These are phyloP conservation scores for Trichomalopsis sarcophagae DNA, from an alignment of 1,140 invertebrate genomes.

Conservation along the genomic window DNA sequence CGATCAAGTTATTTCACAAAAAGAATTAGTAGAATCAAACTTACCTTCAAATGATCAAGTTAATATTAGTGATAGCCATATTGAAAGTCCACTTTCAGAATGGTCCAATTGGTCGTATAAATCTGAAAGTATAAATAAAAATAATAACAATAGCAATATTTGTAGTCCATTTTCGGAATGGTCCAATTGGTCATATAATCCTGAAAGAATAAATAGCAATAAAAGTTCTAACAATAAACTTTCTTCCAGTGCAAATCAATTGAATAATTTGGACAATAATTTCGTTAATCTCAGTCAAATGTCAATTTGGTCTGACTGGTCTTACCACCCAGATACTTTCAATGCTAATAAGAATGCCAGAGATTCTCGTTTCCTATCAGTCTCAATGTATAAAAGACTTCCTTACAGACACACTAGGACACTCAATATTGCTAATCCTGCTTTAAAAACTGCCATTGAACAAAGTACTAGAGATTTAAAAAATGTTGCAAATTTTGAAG, in stretches of 20 bases:
- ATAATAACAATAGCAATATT: slow-evolving; percentile 12
- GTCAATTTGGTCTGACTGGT: slow-evolving; percentile 66
- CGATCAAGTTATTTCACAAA: neutral
- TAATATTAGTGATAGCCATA: slow-evolving; percentile 8
- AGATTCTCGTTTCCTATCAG: slow-evolving; percentile 7
- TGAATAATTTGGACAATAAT: slow-evolving; percentile 29
- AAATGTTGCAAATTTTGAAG: slow-evolving; percentile 23
- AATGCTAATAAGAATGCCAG: slow-evolving; percentile 49
- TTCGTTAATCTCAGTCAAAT: slow-evolving; percentile 51
- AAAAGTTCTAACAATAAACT: slow-evolving; percentile 46
- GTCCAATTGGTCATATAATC: slow-evolving; percentile 60
- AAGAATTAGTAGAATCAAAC: slow-evolving; percentile 10
- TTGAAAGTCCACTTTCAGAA: slow-evolving; percentile 54
- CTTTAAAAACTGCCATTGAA: neutral
- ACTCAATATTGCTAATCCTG: slow-evolving; percentile 21
- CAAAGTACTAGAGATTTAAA: slow-evolving; percentile 1
- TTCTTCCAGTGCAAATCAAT: slow-evolving; percentile 24
- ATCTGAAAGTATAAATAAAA: neutral
- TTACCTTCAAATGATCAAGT: neutral
- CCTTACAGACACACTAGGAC: slow-evolving; percentile 10
- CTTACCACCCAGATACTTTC: slow-evolving; percentile 57
- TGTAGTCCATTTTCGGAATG: slow-evolving; percentile 58
- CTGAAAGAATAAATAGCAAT: slow-evolving; percentile 6
- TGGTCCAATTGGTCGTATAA: slow-evolving; percentile 62
- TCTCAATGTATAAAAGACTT: slow-evolving; percentile 35